Base-by-base conservation (phyloP, 2,888 invertebrate species). In the Troides helena region DNA sequence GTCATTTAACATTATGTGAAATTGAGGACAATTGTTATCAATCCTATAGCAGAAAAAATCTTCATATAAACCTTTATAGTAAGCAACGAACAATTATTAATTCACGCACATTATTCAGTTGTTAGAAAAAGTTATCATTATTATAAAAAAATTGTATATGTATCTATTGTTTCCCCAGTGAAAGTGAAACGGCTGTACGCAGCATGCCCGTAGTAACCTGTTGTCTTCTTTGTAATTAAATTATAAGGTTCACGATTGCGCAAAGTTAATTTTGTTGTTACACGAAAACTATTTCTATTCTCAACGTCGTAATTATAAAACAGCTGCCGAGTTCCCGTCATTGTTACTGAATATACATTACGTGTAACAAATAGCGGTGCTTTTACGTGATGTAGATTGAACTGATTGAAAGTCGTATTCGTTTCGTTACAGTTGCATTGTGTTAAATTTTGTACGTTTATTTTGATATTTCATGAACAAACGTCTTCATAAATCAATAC, bases 241-340 rank as follows among this genome's bases (percentile, higher is more conserved):
- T 74, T 77, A 69, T 73, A 71, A 74, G 76, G 76, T 76, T 78
- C 77, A 79, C 74, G 76, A 73, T 85, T 86, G 78, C 76, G 75
- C 76, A 84, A 85, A 74, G 71, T 75, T 75, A 75, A 81, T 81
- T 84, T 85, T 79, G 81, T 85, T 79, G 81, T 81, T 77, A 79
- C 75, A 75, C 72, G 76, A 76, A 53, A 81, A 80, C 79, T 78
- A 81, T 84, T 82, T 83, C 81, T 84, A 83, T 85, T 84, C 83
- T 78, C 80, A 76, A 73, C 73, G 70, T 76, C 76, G 80, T 77
- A 76, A 76, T 75, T 70, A 74, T 62, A 69, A 67, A 76, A 75
- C 74, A 76, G 68, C 72, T 71, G 71, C 56, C 71, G 62, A 50
- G 71, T 76, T 78, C 77, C 75, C 78, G 77, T 74, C 77, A 77